These are phyloP conservation scores for Mythimna pallens DNA, from an alignment of 2,888 invertebrate genomes.

Conservation along the genomic window DNA sequence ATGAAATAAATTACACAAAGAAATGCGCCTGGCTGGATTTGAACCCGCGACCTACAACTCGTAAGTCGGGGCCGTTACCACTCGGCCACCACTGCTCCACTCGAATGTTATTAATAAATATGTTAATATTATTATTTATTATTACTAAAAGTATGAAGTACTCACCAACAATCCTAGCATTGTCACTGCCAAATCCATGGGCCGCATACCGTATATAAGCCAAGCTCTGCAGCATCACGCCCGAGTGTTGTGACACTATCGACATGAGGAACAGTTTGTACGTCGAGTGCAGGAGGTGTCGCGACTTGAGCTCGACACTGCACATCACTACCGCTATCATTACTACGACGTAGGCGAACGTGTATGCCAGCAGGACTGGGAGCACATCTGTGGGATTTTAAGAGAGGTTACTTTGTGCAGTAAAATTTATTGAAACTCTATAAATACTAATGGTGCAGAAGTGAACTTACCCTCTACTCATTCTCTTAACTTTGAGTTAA, in stretches of 20 bases:
- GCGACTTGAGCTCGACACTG: slow-evolving; percentile 93
- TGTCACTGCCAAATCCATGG: slow-evolving; percentile 92
- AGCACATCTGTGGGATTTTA: slow-evolving; percentile 93
- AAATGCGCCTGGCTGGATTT: too few species aligned
- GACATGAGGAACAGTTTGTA: slow-evolving; percentile 96
- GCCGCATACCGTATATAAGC: slow-evolving; percentile 95
- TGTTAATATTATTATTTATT: too few species aligned
- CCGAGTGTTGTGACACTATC: slow-evolving; percentile 92
- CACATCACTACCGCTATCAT: slow-evolving; percentile 94
- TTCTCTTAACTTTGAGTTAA: too few species aligned
- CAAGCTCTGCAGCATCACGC: slow-evolving; percentile 92
- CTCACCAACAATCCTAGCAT: slow-evolving; percentile 87
- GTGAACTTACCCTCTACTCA: too few species aligned
- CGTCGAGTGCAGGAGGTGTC: slow-evolving; percentile 96
- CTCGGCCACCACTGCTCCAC: too few species aligned
- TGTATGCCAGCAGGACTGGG: slow-evolving; percentile 94
- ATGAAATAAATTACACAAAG: too few species aligned
- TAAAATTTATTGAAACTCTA: not conserved
- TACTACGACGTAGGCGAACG: slow-evolving; percentile 93
- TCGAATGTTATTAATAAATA: too few species aligned
- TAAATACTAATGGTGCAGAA: too few species aligned
- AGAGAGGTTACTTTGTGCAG: slow-evolving; percentile 48
- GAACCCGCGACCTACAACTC: too few species aligned
- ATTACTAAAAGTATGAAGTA: too few species aligned
- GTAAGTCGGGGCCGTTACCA: too few species aligned